A percentile compares a stretch with the other conserved stretches of the same genome.
phyloP scores from a whole-genome alignment of 2,888 invertebrate genomes.

The Osmoderma eremita region DNA sequence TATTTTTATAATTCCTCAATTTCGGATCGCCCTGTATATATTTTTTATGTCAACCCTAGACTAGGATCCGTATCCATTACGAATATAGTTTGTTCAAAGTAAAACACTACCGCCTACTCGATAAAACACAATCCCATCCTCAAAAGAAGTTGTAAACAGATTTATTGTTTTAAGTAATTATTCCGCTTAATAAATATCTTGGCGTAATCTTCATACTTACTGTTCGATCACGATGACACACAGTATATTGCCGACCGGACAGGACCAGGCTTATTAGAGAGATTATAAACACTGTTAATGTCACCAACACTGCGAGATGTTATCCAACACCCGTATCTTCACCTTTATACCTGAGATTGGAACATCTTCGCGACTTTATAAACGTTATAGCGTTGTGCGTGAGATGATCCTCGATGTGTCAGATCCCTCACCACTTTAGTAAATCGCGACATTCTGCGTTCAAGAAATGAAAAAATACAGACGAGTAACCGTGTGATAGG shows the following conservation, averaged over 20 bases:
- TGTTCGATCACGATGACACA: too few relatives aligned
- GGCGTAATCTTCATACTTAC: too few relatives aligned
- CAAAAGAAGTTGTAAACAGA: neutral
- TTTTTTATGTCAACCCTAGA: neutral
- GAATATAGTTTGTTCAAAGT: slow-evolving; percentile 19
- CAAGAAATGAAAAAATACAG: too few relatives aligned
- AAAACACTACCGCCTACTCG: slow-evolving; percentile 2
- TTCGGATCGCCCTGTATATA: slow-evolving; percentile 16
- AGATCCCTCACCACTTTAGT: too few relatives aligned
- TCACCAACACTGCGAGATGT: slow-evolving; percentile 8
- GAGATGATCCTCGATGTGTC: too few relatives aligned
- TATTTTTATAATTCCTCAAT: neutral
- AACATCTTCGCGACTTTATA: slow-evolving; percentile 16
- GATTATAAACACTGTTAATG: too few relatives aligned
- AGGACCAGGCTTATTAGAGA: too few relatives aligned
- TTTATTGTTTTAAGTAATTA: neutral
- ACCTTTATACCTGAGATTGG: slow-evolving; percentile 24
- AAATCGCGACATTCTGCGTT: too few relatives aligned
- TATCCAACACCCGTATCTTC: slow-evolving; percentile 22
- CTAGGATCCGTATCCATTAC: neutral
- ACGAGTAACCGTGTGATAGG: too few relatives aligned
- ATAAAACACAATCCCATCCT: neutral
- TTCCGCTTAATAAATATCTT: too few relatives aligned
- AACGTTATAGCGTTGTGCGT: too few relatives aligned
- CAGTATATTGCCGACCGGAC: too few relatives aligned